Conservation (phyloP, 2,888 invertebrate species). For the Oscheius myriophilus region DNA sequence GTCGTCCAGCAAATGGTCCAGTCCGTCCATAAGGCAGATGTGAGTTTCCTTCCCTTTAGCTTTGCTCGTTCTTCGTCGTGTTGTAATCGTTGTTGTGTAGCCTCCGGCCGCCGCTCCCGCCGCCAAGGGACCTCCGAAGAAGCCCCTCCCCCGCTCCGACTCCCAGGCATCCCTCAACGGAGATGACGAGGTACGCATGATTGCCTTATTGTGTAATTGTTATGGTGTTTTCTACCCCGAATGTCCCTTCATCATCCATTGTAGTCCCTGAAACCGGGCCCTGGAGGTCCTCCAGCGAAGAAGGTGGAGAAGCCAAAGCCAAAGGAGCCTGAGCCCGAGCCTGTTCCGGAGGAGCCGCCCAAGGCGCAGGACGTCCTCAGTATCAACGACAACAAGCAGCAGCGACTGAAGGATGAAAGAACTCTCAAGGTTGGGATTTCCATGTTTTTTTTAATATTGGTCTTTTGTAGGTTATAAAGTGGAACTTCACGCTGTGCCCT, state of each 20-base stretch:
- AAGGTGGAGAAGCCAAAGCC: conserved; percentile 27
- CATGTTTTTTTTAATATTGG: not conserved
- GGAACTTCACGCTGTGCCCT: conserved; percentile 76
- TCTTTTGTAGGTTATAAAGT: conserved; percentile 59
- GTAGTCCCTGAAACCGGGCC: conserved; percentile 11
- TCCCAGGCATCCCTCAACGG: conserved; percentile 12
- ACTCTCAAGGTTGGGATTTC: conserved; percentile 81
- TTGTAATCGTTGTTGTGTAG: conserved; percentile 22
- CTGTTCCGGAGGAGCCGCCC: conserved; percentile 4
- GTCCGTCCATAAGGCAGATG: conserved; percentile 51
- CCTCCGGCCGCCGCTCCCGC: not conserved
- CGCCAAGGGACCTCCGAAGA: conserved; percentile 11
- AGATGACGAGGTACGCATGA: conserved; percentile 17
- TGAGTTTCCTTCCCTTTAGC: conserved; percentile 24
- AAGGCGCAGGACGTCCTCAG: conserved; percentile 31
- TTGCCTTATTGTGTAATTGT: not conserved
- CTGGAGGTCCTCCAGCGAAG: conserved; percentile 12
- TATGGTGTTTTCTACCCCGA: not conserved
- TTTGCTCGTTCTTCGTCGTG: not conserved
- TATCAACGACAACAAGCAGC: conserved; percentile 81
- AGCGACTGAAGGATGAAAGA: conserved; percentile 91
- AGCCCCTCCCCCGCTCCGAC: conserved; percentile 10
- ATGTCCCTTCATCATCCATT: not conserved
- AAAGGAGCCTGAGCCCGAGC: conserved; percentile 14
- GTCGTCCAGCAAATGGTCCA: conserved; percentile 57